phyloP scores from a whole-genome alignment of 2,113 vertebrate genomes.

The Chaetodon trifascialis region DNA sequence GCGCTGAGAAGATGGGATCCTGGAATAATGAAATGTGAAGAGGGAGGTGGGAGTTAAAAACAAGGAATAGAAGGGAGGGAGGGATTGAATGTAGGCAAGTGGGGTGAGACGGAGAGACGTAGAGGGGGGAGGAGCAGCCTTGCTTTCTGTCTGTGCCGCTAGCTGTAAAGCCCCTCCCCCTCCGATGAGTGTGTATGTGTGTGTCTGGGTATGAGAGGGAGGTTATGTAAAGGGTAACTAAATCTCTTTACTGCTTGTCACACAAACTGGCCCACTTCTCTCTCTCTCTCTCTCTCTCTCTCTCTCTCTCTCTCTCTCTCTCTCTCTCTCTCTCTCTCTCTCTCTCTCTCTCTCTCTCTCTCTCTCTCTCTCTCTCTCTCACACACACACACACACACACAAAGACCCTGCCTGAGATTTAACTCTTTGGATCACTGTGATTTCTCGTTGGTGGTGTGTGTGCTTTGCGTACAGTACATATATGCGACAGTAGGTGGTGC shows the following conservation, averaged over 20 bases:
- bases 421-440: conserved; percentile 22
- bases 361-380: not conserved
- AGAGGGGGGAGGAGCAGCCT: conserved; percentile 51
- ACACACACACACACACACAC: conserved; percentile 3
- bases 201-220: conserved; percentile 66
- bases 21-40: conserved; percentile 9
- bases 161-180: conserved; percentile 74
- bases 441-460: conserved; percentile 15
- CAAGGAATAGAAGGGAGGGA: not conserved
- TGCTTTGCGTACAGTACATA: conserved; percentile 20
- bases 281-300: not conserved
- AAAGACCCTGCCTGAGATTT: conserved; percentile 51
- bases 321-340: not conserved
- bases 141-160: conserved; percentile 54
- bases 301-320: not conserved
- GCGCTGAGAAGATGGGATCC: not conserved
- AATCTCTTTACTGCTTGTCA: conserved; percentile 74
- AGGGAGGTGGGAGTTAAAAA: not conserved
- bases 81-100: conserved; percentile 11
- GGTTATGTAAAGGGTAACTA: conserved; percentile 85
- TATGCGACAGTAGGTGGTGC: conserved; percentile 72
- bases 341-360: not conserved
- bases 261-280: conserved; percentile 52
- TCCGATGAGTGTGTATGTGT: conserved; percentile 43
- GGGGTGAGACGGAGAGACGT: conserved; percentile 36